These are phyloP conservation scores for Microchrysa polita DNA, from an alignment of 2,888 invertebrate genomes.

Conservation along the genomic window DNA sequence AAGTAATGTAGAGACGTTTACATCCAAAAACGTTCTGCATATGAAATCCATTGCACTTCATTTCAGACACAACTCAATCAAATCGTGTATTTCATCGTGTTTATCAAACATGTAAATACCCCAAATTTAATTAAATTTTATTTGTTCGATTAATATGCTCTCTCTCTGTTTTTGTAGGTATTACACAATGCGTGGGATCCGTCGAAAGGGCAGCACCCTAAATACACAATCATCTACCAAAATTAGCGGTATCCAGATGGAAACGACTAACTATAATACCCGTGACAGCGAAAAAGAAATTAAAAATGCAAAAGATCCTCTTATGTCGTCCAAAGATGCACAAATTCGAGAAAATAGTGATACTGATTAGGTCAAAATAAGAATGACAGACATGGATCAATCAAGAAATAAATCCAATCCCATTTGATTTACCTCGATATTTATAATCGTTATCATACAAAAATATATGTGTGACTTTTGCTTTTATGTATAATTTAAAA, in stretches of 20 bases:
- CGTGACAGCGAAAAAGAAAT: neutral
- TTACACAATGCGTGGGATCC: neutral
- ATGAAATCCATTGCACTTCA: conserved; percentile 8
- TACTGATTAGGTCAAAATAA: no score
- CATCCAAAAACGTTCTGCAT: no score
- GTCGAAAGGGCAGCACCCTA: neutral
- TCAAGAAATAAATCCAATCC: no score
- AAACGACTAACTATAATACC: neutral
- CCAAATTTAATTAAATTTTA: neutral
- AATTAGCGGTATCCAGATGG: neutral
- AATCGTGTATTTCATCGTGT: neutral
- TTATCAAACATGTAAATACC: conserved; percentile 12
- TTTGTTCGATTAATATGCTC: neutral
- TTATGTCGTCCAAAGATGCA: neutral
- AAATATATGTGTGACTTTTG: no score
- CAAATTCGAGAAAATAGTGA: no score
- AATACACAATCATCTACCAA: neutral
- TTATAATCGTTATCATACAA: no score
- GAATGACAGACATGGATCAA: no score
- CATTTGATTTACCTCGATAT: no score
- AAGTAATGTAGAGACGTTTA: no score
- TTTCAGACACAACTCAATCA: conserved; percentile 20
- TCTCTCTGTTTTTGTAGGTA: neutral
- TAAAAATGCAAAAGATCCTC: neutral
- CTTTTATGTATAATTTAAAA: no score